phyloP scores from a whole-genome alignment of 2,888 invertebrate genomes.

The Drosophila atripex region DNA sequence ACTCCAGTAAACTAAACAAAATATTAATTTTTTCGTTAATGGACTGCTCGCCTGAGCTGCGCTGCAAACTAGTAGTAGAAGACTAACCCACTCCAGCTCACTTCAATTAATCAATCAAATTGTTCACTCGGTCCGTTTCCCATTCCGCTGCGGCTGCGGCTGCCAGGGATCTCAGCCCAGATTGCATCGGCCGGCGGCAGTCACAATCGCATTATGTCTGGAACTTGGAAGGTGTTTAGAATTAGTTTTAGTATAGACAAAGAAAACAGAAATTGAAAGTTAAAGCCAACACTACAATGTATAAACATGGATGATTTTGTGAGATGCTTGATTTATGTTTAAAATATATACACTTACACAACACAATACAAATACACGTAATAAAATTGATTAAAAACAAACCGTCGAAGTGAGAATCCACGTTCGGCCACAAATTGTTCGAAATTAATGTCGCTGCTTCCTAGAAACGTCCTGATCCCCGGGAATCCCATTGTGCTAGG shows the following conservation, averaged over 20 bases:
- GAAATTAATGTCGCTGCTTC: constrained; percentile 12
- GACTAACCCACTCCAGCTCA: not conserved
- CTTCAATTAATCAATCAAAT: constrained; percentile 31
- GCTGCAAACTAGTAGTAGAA: not conserved
- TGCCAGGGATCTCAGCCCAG: constrained; percentile 36
- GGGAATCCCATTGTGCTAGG: constrained; percentile 3
- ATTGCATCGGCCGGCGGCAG: constrained; percentile 10
- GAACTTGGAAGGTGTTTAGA: constrained; percentile 59
- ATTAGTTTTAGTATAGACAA: constrained; percentile 69
- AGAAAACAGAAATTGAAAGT: constrained; percentile 31
- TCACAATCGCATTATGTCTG: constrained; percentile 21
- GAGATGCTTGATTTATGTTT: constrained; percentile 54
- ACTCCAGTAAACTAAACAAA: constrained; percentile 63
- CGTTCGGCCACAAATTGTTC: not conserved
- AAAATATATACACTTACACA: constrained; percentile 40
- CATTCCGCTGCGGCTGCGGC: too few relatives aligned
- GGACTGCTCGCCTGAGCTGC: not conserved
- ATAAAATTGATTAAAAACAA: constrained; percentile 42
- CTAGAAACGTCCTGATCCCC: constrained; percentile 6
- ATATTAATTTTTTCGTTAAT: not conserved
- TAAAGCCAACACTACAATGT: constrained; percentile 30
- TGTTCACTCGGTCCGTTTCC: constrained; percentile 26
- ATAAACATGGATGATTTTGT: constrained; percentile 52
- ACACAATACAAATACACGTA: constrained; percentile 29
- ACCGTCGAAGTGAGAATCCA: not conserved